These are phyloP conservation scores for Penaeus indicus DNA, from an alignment of 1,140 invertebrate genomes.

Conservation along the genomic window DNA sequence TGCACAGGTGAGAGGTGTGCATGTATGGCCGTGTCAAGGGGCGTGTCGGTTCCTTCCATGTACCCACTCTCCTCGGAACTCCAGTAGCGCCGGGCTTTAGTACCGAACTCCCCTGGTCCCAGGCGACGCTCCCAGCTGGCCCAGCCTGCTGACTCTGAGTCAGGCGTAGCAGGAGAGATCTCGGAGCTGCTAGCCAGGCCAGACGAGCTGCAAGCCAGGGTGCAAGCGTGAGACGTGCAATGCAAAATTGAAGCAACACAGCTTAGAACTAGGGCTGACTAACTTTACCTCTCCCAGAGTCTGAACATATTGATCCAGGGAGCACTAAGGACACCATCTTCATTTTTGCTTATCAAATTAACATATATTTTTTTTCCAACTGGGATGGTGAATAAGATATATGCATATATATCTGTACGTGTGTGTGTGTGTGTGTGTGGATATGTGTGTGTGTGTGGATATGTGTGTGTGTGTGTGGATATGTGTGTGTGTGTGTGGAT, in stretches of 20 bases:
- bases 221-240: conserved; percentile 46
- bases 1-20: conserved; percentile 54
- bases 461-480: no score
- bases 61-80: conserved; percentile 58
- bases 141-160: conserved; percentile 46
- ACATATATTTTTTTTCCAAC: no score
- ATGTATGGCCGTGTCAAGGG: conserved; percentile 45
- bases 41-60: conserved; percentile 45
- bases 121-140: conserved; percentile 44
- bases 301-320: no score
- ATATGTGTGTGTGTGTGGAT: no score
- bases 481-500: no score
- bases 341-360: no score
- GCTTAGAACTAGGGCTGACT: no score
- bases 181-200: conserved; percentile 61
- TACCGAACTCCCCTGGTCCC: conserved; percentile 52
- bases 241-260: neutral
- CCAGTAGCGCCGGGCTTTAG: conserved; percentile 54
- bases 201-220: conserved; percentile 52
- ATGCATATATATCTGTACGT: no score
- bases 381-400: no score
- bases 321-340: no score
- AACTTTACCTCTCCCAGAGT: no score
- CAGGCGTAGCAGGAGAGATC: conserved; percentile 57
- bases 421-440: no score